Evolutionary conservation across 2,797 vertebrate species (phyloP).

Genomic region (Sebastes nivosus): DNA sequence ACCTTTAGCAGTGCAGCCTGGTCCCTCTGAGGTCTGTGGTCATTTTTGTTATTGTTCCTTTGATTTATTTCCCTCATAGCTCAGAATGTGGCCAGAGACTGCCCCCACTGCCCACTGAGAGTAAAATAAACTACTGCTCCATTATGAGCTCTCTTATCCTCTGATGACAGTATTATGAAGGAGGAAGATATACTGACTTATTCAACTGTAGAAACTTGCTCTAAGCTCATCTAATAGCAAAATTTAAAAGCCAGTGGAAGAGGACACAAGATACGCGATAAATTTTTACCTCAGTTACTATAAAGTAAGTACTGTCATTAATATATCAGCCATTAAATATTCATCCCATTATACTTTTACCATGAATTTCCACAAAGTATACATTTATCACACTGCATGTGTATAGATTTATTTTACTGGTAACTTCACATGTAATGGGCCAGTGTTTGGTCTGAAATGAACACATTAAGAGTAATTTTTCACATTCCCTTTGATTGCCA

Average conservation of each 20-base stretch:
- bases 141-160: conserved; percentile 60
- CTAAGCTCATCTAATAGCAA: conserved; percentile 24
- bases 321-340: conserved; percentile 35
- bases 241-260: conserved; percentile 8
- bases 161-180: conserved; percentile 62
- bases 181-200: conserved; percentile 40
- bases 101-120: conserved; percentile 53
- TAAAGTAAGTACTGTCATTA: conserved; percentile 20
- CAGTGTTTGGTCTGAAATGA: conserved; percentile 23
- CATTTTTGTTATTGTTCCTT: conserved; percentile 78
- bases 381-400: conserved; percentile 14
- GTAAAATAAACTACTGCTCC: conserved; percentile 63
- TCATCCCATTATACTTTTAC: conserved; percentile 7
- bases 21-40: conserved; percentile 56
- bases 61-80: conserved; percentile 76
- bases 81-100: conserved; percentile 48
- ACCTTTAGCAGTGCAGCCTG: conserved; percentile 38
- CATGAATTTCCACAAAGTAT: conserved; percentile 1
- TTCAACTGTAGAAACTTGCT: conserved; percentile 20
- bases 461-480: conserved; percentile 62
- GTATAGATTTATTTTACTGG: conserved; percentile 24
- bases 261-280: neutral
- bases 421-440: conserved; percentile 4
- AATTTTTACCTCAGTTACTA: conserved; percentile 22
- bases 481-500: conserved; percentile 60